Percentiles rank a stretch among this genome's conserved stretches.
Evolutionary conservation across 2,797 vertebrate genomes (phyloP).

Genomic region (Dallia pectoralis): DNA sequence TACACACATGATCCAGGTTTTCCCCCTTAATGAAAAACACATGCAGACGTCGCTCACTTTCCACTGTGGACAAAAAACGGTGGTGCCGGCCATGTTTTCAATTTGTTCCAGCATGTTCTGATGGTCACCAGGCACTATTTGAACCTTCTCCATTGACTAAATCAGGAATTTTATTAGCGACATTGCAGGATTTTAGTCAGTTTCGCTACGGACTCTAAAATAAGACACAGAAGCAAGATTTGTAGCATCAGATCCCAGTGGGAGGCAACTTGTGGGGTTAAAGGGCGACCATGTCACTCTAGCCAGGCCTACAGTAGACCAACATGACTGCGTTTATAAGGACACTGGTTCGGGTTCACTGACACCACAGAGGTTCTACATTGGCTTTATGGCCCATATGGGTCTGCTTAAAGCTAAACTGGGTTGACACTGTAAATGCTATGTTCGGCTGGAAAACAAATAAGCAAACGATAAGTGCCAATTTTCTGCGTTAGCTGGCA

Average conservation of each 20-base stretch:
- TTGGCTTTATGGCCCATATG: not conserved
- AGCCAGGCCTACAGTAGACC: not conserved
- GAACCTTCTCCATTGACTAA: conserved; percentile 30
- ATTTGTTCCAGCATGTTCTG: conserved; percentile 42
- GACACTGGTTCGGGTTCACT: not conserved
- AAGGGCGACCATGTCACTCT: no score
- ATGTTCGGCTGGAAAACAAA: not conserved
- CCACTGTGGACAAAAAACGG: conserved; percentile 43
- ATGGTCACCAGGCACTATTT: conserved; percentile 34
- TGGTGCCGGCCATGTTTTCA: conserved; percentile 67
- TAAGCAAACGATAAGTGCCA: not conserved
- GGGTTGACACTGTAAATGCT: not conserved
- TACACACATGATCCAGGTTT: conserved; percentile 6
- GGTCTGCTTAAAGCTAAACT: not conserved
- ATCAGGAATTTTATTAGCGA: conserved; percentile 5
- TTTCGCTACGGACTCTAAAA: not conserved
- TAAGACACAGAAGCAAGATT: no score
- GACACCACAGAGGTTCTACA: not conserved
- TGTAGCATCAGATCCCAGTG: no score
- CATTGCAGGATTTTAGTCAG: not conserved
- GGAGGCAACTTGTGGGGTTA: no score
- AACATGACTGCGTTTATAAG: not conserved
- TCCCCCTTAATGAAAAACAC: conserved; percentile 73
- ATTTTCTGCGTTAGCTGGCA: not conserved
- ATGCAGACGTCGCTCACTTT: conserved; percentile 81